A percentile compares a stretch with the other conserved stretches of the same genome.
These are phyloP conservation scores for Murina feae DNA, from an alignment of 2,113 vertebrate genomes.

Conservation along the genomic window DNA sequence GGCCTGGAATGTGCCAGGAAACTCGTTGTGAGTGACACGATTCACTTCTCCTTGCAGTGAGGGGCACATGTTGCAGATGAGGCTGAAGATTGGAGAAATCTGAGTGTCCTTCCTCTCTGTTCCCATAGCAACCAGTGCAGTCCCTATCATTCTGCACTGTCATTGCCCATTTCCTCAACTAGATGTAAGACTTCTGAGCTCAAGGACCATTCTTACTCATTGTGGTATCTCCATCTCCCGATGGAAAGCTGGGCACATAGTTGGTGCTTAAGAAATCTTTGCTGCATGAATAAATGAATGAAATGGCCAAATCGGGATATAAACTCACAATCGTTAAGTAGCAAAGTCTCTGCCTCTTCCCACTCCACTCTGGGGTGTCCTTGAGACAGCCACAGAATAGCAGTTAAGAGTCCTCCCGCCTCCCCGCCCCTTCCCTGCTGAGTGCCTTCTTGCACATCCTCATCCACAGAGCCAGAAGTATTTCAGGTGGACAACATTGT, in stretches of 20 bases:
- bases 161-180: not conserved
- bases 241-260: not conserved
- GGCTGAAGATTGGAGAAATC: not conserved
- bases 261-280: conserved; percentile 23
- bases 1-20: not conserved
- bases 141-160: not conserved
- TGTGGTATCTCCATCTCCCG: not conserved
- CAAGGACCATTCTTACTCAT: not conserved
- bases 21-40: not conserved
- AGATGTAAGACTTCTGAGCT: not conserved
- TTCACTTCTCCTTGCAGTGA: not conserved
- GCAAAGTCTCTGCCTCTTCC: not conserved
- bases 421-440: not conserved
- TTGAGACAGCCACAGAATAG: not conserved
- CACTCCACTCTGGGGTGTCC: not conserved
- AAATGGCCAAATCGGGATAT: not conserved
- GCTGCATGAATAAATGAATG: not conserved
- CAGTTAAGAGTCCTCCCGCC: not conserved
- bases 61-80: conserved; percentile 9
- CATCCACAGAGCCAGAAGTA: not conserved
- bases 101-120: not conserved
- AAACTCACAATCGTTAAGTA: not conserved
- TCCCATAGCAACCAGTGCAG: not conserved
- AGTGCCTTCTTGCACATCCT: not conserved
- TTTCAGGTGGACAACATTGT: not conserved